Evolutionary conservation across 2,797 vertebrate genomes (phyloP).

Genomic region (Tapera naevia): DNA sequence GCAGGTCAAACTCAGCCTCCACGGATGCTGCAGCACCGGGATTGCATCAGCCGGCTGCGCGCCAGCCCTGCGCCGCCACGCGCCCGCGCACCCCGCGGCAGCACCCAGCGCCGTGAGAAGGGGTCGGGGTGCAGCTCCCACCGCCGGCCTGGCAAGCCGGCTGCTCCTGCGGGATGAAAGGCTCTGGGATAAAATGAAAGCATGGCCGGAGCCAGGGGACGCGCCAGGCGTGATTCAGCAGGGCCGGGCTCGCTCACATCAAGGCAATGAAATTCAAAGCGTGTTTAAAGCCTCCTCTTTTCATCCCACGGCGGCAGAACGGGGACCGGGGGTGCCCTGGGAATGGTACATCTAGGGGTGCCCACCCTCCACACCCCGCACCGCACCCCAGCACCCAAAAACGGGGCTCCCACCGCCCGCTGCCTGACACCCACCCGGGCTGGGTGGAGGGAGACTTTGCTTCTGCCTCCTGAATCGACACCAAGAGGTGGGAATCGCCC

Average conservation of each 20-base stretch:
- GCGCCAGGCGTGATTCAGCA: background rate
- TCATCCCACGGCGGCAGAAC: background rate
- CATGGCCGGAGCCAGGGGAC: background rate
- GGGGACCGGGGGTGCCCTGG: background rate
- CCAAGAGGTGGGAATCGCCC: too few species aligned
- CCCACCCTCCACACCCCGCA: background rate
- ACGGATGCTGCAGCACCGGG: background rate
- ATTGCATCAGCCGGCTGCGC: constrained; percentile 41
- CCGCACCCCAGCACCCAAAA: background rate
- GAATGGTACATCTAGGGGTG: background rate
- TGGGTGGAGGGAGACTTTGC: too few species aligned
- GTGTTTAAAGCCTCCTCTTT: background rate
- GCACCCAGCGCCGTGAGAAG: background rate
- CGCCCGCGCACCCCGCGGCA: background rate
- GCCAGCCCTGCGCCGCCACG: background rate
- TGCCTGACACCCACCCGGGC: accelerated
- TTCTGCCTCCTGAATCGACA: accelerated
- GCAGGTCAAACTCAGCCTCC: background rate
- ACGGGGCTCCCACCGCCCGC: background rate
- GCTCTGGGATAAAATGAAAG: background rate
- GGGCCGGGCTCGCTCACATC: background rate
- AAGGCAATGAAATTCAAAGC: background rate
- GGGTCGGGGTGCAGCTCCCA: background rate
- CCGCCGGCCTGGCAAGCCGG: background rate
- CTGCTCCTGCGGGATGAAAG: background rate